Evolutionary conservation across 2,113 vertebrate species (phyloP).

Genomic region (Aepyceros melampus): DNA sequence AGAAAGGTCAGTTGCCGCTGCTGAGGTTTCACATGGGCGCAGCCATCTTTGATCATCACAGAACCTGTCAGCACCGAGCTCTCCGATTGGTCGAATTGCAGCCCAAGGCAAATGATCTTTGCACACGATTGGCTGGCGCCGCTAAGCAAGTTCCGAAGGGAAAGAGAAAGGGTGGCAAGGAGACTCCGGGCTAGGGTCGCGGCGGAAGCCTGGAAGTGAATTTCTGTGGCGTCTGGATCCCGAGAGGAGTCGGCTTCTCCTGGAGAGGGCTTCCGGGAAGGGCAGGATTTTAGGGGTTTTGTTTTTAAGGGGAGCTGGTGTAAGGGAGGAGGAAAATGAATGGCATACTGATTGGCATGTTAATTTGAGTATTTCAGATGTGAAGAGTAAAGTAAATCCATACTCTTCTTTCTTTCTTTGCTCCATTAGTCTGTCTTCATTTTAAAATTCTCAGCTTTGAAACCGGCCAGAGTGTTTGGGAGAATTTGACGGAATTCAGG

Average conservation of each 20-base stretch:
- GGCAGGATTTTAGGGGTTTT: not conserved
- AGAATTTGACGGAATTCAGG: not conserved
- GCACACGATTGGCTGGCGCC: conserved; percentile 78
- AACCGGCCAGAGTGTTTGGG: not conserved
- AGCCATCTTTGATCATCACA: conserved; percentile 74
- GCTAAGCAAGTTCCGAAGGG: rapidly evolving
- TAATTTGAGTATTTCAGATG: not conserved
- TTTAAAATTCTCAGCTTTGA: not conserved
- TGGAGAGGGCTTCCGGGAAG: rapidly evolving
- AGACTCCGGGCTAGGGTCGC: not conserved
- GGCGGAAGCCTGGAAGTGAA: rapidly evolving
- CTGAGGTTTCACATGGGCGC: not conserved
- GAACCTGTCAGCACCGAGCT: conserved; percentile 12
- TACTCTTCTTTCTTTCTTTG: not conserved
- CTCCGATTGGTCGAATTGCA: conserved; percentile 80
- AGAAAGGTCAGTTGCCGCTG: not conserved
- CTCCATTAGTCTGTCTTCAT: not conserved
- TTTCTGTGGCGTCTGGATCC: rapidly evolving
- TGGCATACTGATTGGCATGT: not conserved
- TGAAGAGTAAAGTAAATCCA: not conserved
- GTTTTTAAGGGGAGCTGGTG: not conserved
- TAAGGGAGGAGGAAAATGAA: not conserved
- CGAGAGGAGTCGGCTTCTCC: not conserved
- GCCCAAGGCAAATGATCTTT: conserved; percentile 25
- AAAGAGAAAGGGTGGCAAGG: not conserved